Evolutionary conservation across 2,888 invertebrate species (phyloP).

Genomic region (Carterocephalus palaemon): DNA sequence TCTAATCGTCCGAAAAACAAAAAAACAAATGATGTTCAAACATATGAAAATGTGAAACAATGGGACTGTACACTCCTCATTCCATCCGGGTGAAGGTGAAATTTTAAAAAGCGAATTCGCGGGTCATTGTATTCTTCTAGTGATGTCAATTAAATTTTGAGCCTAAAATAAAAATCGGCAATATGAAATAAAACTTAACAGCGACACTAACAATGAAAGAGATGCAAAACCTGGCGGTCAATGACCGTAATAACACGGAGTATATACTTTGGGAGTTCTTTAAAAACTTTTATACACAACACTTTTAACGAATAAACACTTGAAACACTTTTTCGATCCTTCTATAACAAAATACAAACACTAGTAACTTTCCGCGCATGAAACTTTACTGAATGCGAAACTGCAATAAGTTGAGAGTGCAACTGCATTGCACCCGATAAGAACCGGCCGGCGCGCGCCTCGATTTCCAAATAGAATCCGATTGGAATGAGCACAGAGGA

Average conservation of each 20-base stretch:
- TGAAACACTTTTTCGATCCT: conserved; percentile 62
- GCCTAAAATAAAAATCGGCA: conserved; percentile 66
- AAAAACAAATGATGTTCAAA: conserved; percentile 79
- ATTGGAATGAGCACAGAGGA: conserved; percentile 58
- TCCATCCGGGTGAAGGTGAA: conserved; percentile 73
- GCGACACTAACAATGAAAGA: conserved; percentile 61
- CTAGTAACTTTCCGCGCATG: conserved; percentile 73
- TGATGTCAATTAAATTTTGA: conserved; percentile 63
- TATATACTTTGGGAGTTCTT: conserved; percentile 67
- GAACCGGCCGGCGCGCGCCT: conserved; percentile 78
- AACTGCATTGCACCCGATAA: conserved; percentile 79
- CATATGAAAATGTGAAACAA: conserved; percentile 78
- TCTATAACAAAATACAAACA: conserved; percentile 53
- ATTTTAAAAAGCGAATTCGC: conserved; percentile 75
- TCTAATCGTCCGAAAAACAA: conserved; percentile 79
- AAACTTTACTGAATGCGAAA: conserved; percentile 75
- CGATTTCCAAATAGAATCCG: conserved; percentile 72
- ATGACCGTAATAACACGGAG: conserved; percentile 78
- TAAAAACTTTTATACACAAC: conserved; percentile 64
- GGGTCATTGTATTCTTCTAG: conserved; percentile 69
- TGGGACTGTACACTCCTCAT: conserved; percentile 76
- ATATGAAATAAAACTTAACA: conserved; percentile 56
- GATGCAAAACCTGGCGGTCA: conserved; percentile 77
- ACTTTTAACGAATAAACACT: conserved; percentile 66
- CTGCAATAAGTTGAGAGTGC: conserved; percentile 79